These are phyloP conservation scores for Lissocephala sabroskyi DNA, from an alignment of 2,888 invertebrate genomes.

Conservation along the genomic window DNA sequence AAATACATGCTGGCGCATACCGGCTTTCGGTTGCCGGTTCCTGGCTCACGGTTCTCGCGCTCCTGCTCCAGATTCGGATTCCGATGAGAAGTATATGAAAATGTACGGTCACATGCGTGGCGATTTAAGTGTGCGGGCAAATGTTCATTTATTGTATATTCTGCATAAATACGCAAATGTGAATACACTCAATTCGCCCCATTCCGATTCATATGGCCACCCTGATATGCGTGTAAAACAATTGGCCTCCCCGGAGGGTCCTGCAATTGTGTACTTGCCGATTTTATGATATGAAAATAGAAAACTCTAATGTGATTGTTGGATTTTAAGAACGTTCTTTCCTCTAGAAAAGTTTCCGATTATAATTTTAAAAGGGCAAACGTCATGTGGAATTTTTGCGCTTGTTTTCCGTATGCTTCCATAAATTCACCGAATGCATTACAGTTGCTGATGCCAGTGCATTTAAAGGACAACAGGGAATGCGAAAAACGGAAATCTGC, in stretches of 20 bases:
- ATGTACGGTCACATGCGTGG: neutral
- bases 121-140: constrained; percentile 1
- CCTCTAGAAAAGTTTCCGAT: too few species aligned
- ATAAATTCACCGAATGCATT: too few species aligned
- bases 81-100: neutral
- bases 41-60: too few species aligned
- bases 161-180: constrained; percentile 5
- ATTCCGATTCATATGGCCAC: too few species aligned
- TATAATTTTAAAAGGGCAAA: too few species aligned
- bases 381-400: too few species aligned
- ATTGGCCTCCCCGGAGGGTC: neutral
- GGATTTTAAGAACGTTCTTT: too few species aligned
- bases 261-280: too few species aligned
- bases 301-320: too few species aligned
- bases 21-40: neutral
- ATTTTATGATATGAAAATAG: too few species aligned
- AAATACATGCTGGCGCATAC: constrained; percentile 16
- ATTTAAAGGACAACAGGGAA: constrained; percentile 1
- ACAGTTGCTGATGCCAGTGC: neutral
- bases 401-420: too few species aligned
- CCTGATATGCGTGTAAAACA: neutral
- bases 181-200: neutral
- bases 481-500: constrained; percentile 1
- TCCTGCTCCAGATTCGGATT: too few species aligned
- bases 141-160: constrained; percentile 10